A percentile compares a stretch with the other conserved stretches of the same genome.
These are phyloP conservation scores for Plestiodon gilberti DNA, from an alignment of 2,113 vertebrate genomes.

Conservation along the genomic window DNA sequence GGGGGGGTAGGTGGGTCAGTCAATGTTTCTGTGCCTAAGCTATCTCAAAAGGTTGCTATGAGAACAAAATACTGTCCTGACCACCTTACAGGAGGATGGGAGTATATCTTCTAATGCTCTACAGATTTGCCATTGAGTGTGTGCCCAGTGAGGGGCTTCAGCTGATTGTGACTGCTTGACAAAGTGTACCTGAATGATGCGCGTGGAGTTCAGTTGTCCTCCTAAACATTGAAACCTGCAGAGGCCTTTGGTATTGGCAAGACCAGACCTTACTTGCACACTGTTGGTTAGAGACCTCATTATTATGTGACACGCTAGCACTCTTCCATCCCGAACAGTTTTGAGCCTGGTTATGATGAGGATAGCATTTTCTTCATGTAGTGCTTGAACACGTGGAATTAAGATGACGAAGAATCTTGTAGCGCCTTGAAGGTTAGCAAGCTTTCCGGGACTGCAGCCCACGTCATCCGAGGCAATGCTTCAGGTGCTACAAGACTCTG, in stretches of 20 bases:
- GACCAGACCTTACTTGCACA: not conserved
- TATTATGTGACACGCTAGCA: not conserved
- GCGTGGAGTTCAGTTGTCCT: not conserved
- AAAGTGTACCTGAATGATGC: not conserved
- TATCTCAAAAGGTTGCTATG: too few species aligned
- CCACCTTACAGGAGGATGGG: too few species aligned
- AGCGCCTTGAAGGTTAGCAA: not conserved
- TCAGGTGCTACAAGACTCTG: too few species aligned
- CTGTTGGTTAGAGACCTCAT: not conserved
- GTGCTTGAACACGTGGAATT: not conserved
- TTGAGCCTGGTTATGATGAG: not conserved
- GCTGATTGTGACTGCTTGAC: not conserved
- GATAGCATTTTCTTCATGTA: not conserved
- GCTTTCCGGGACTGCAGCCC: not conserved
- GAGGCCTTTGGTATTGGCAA: not conserved
- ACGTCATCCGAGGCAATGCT: too few species aligned
- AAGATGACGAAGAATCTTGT: too few species aligned
- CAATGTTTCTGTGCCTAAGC: too few species aligned
- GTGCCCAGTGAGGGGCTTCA: not conserved
- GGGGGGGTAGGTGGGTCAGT: too few species aligned
- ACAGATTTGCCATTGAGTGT: not conserved
- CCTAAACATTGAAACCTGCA: not conserved
- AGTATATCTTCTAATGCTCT: not conserved
- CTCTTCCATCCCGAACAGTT: not conserved
- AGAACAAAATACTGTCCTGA: too few species aligned